phyloP scores from a whole-genome alignment of 2,113 vertebrate genomes.

The Prietella phreatophila region DNA sequence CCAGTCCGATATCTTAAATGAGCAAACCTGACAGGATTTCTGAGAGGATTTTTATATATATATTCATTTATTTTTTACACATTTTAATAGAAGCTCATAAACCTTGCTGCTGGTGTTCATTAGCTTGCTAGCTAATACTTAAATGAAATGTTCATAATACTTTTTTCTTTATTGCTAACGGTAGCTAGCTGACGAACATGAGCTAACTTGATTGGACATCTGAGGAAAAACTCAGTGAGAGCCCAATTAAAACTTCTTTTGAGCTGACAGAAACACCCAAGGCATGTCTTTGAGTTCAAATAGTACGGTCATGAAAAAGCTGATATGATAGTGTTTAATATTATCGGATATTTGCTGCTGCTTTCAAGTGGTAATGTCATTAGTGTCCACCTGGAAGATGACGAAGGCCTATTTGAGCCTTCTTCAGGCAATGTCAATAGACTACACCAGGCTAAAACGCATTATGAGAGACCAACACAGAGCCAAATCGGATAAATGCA shows the following conservation, averaged over 20 bases:
- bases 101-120: background rate
- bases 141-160: background rate
- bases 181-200: background rate
- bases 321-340: constrained; percentile 19
- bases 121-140: background rate
- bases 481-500: constrained; percentile 32
- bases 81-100: background rate
- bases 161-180: background rate
- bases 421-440: constrained; percentile 21
- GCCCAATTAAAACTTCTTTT: background rate
- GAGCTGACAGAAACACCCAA: background rate
- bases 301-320: background rate
- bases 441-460: constrained; percentile 1
- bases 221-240: background rate
- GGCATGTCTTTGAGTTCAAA: background rate
- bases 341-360: constrained; percentile 20
- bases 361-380: constrained; percentile 25
- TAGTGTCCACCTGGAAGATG: constrained; percentile 27
- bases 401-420: constrained; percentile 21
- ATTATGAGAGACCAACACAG: constrained; percentile 33
- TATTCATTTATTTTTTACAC: background rate
- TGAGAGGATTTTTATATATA: background rate
- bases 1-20: background rate
- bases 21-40: background rate
- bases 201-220: background rate